A percentile compares a stretch with the other conserved stretches of the same genome.
Evolutionary conservation across 2,888 invertebrate genomes (phyloP).

Genomic region (Eupithecia centaureata): DNA sequence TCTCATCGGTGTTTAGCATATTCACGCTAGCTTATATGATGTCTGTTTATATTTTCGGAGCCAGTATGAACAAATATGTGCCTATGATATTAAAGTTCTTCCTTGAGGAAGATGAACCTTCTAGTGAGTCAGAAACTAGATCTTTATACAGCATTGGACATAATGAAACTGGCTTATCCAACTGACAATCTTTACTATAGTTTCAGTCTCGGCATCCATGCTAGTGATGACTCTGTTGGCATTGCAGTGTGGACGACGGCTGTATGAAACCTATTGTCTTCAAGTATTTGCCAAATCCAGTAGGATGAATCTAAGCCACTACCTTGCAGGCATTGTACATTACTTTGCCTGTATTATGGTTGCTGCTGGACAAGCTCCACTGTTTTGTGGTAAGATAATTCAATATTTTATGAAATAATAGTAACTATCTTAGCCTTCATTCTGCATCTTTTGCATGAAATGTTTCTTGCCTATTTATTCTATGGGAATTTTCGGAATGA

Average conservation of each 20-base stretch:
- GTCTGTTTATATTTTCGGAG: conserved; percentile 77
- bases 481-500: too few species aligned
- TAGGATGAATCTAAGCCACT: conserved; percentile 91
- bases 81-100: conserved; percentile 74
- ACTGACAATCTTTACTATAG: conserved; percentile 65
- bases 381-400: conserved; percentile 83
- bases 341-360: conserved; percentile 88
- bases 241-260: conserved; percentile 88
- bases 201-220: conserved; percentile 83
- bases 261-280: conserved; percentile 91
- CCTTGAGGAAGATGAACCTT: conserved; percentile 68
- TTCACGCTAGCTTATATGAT: conserved; percentile 76
- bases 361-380: conserved; percentile 87
- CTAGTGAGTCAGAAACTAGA: conserved; percentile 73
- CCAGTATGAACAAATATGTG: conserved; percentile 77
- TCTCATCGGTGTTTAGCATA: conserved; percentile 85
- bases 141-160: not conserved
- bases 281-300: conserved; percentile 91
- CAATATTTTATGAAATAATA: too few species aligned
- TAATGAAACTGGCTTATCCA: not conserved
- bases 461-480: too few species aligned
- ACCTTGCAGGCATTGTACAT: conserved; percentile 89
- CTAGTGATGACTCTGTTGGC: conserved; percentile 86
- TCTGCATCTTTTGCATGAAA: too few species aligned
- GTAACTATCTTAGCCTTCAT: too few species aligned